Conservation (phyloP, 2,888 invertebrate genomes). For the Melanargia galathea region DNA sequence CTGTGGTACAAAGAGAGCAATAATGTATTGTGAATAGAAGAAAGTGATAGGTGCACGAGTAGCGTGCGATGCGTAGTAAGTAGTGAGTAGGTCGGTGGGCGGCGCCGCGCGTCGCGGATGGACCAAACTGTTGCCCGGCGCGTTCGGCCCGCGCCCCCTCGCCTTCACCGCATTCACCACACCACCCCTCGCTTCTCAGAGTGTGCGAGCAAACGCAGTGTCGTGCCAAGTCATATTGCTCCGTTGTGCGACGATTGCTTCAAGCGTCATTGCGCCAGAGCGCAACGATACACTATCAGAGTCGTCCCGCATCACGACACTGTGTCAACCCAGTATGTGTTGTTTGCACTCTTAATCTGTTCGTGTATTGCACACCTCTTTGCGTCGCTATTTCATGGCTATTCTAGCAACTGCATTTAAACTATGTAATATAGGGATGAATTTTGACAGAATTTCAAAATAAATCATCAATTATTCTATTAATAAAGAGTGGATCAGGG, state of each 20-base stretch:
- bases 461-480: too few species aligned
- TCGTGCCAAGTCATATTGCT: neutral
- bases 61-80: slow-evolving; percentile 63
- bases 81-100: slow-evolving; percentile 45
- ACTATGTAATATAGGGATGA: too few species aligned
- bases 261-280: neutral
- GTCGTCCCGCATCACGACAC: too few species aligned
- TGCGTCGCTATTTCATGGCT: too few species aligned
- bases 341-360: too few species aligned
- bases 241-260: too few species aligned
- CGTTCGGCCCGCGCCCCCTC: slow-evolving; percentile 20
- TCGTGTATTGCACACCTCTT: too few species aligned
- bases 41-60: slow-evolving; percentile 61
- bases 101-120: slow-evolving; percentile 44
- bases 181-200: neutral
- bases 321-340: too few species aligned
- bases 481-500: too few species aligned
- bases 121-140: slow-evolving; percentile 40
- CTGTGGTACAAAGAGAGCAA: slow-evolving; percentile 80
- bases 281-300: neutral
- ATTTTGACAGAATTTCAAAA: too few species aligned
- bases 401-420: too few species aligned
- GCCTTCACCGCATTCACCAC: neutral
- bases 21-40: slow-evolving; percentile 68
- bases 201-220: neutral